Evolutionary conservation across 2,113 vertebrate genomes (phyloP).

Genomic region (Lepidothrix coronata): DNA sequence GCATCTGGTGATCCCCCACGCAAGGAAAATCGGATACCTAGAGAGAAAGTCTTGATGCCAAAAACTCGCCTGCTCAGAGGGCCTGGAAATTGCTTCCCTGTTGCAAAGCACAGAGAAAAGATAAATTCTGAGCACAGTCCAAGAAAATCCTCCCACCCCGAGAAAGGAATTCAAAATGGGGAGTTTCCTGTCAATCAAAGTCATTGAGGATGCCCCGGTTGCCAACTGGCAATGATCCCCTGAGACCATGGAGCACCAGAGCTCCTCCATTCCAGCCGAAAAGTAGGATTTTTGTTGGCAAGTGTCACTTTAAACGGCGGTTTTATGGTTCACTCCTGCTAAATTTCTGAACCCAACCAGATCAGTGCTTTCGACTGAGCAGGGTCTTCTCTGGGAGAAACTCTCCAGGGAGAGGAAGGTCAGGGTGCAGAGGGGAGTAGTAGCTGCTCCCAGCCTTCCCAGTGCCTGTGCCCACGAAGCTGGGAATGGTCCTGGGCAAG

Average conservation of each 20-base stretch:
- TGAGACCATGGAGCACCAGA: background rate
- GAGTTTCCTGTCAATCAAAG: background rate
- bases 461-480: background rate
- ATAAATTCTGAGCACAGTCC: background rate
- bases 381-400: background rate
- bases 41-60: background rate
- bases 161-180: background rate
- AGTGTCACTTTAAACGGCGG: fast-evolving
- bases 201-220: background rate
- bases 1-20: fast-evolving
- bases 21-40: background rate
- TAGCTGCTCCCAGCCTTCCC: background rate
- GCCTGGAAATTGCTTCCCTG: background rate
- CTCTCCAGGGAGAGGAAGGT: background rate
- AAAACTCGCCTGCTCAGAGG: background rate
- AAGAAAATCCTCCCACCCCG: background rate
- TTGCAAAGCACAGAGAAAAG: background rate
- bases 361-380: fast-evolving
- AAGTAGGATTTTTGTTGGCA: background rate
- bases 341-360: background rate
- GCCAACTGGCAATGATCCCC: background rate
- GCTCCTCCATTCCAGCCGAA: background rate
- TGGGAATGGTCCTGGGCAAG: fast-evolving
- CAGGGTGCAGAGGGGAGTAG: background rate
- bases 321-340: background rate